Conservation (phyloP, 2,888 invertebrate genomes). For the Epinotia brunnichana region DNA sequence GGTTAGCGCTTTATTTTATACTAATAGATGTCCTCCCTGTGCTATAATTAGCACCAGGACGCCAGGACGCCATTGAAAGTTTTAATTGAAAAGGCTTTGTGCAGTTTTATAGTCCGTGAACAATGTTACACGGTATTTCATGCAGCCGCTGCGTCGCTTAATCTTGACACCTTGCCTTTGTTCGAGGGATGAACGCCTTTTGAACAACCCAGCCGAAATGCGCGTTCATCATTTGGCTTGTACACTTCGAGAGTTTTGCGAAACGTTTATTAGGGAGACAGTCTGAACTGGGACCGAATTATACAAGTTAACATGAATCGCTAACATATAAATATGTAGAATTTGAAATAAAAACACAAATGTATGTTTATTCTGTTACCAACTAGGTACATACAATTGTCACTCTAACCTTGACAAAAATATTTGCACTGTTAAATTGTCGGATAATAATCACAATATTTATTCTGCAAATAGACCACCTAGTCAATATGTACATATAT, state of each 20-base stretch:
- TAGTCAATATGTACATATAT: too few relatives aligned
- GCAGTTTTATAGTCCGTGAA: constrained; percentile 78
- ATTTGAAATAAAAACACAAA: too few relatives aligned
- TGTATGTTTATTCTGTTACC: too few relatives aligned
- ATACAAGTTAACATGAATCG: too few relatives aligned
- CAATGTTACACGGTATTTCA: constrained; percentile 72
- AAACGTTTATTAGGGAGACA: not conserved
- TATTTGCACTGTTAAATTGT: not conserved
- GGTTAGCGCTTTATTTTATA: constrained; percentile 74
- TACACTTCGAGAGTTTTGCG: not conserved
- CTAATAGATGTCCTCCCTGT: constrained; percentile 75
- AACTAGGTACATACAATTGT: not conserved
- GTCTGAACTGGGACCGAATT: too few relatives aligned
- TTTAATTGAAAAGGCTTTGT: constrained; percentile 83
- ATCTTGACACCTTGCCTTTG: constrained; percentile 62
- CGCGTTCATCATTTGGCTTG: constrained; percentile 20
- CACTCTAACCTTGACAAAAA: not conserved
- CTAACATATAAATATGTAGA: too few relatives aligned
- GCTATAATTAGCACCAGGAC: constrained; percentile 76
- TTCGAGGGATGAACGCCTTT: constrained; percentile 42
- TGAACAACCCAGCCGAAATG: constrained; percentile 21
- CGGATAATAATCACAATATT: too few relatives aligned
- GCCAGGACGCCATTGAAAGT: constrained; percentile 77
- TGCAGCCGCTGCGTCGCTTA: constrained; percentile 58
- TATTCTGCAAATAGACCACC: too few relatives aligned